Evolutionary conservation across 2,888 invertebrate genomes (phyloP).

Genomic region (Agrochola lota): DNA sequence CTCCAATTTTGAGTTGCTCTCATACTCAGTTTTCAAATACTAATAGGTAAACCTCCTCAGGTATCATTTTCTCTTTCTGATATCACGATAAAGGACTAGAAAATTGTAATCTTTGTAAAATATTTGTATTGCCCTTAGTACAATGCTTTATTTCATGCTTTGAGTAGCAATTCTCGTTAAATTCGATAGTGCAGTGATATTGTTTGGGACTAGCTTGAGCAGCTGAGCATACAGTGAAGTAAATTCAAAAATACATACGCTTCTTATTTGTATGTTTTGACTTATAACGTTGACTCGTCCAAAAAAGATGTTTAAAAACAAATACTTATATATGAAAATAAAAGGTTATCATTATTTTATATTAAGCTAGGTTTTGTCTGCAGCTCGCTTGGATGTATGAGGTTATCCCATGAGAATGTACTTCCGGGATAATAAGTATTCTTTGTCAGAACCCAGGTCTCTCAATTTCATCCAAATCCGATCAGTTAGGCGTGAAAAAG

Average conservation of each 20-base stretch:
- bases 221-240: neutral
- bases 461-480: neutral
- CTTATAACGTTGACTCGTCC: too few relatives aligned
- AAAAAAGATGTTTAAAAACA: too few relatives aligned
- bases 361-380: neutral
- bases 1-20: too few relatives aligned
- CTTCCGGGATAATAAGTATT: neutral
- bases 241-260: neutral
- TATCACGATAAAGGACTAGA: neutral
- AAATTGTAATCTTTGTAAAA: constrained; percentile 22
- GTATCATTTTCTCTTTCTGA: neutral
- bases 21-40: too few relatives aligned
- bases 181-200: constrained; percentile 13
- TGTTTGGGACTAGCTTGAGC: neutral
- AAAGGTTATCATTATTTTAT: neutral
- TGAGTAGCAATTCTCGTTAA: constrained; percentile 23
- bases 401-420: neutral
- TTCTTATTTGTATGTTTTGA: neutral
- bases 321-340: neutral
- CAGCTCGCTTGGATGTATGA: too few relatives aligned
- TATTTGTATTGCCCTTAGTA: constrained; percentile 11
- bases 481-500: neutral
- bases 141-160: constrained; percentile 48
- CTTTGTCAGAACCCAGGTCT: neutral
- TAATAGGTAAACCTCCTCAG: too few relatives aligned